Evolutionary conservation across 2,113 vertebrate species (phyloP), one percentile per base, ranked within the genome.

Genomic region (Atractosteus spatula): DNA sequence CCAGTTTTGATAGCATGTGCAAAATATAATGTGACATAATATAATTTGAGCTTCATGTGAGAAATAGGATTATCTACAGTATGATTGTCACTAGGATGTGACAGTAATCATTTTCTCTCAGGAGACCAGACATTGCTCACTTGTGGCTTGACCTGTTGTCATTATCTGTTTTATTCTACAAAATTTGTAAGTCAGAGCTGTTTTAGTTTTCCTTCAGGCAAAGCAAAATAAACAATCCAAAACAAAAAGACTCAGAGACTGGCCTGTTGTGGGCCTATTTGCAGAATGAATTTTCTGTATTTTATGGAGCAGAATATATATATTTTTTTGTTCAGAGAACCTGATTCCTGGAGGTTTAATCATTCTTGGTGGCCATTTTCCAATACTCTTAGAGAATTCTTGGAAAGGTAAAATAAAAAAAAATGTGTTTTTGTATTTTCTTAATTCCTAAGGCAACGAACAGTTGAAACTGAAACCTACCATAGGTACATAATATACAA

Each of bases 11-110:
- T 81, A 80, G 74, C 81, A 78, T 79, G 82, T 78, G 80, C 70
- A 55, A 78, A 84, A 85, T 51, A 80, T 81, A 80, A 75, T 73
- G 81, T 83, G 83, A 83, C 84, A 83, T 85, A 78, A 89, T 82
- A 78, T 81, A 83, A 81, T 85, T 77, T 83, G 79, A 87, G 82
- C 85, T 80, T 71, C 72, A 8, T 78, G 81, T 81, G 83, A 82
- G 79, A 80, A 84, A 86, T 72, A 76, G 83, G 82, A 87, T 86
- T 85, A 84, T 85, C 80, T 78, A 8, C 59, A 68, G 45, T 3
- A 56, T 80, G 82, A 79, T 84, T 84, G 82, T 85, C 82, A 12
- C 75, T 56, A 75, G 62, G 11, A 75, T 83, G 82, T 87, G 82
- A 75, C 78, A 43, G 77, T 83, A 81, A 85, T 87, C 82, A 76